Conservation (phyloP, 2,888 invertebrate species). For the Thymelicus acteon region DNA sequence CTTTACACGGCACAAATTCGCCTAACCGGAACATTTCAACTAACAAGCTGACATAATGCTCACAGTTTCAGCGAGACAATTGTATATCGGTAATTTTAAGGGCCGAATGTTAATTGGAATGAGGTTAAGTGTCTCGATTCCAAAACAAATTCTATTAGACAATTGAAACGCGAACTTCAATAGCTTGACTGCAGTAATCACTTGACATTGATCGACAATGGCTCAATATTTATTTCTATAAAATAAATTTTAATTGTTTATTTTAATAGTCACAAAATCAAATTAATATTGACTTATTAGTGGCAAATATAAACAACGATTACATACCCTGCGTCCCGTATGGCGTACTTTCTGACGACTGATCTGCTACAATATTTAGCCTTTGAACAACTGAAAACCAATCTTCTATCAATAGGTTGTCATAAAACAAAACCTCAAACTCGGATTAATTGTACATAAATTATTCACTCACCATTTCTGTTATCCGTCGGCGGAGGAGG, state of each 20-base stretch:
- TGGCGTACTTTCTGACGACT: slow-evolving; percentile 74
- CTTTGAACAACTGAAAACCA: slow-evolving; percentile 69
- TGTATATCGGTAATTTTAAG: slow-evolving; percentile 11
- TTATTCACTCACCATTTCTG: slow-evolving; percentile 65
- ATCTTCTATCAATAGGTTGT: slow-evolving; percentile 10
- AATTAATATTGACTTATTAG: too few relatives aligned
- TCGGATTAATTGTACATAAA: background rate
- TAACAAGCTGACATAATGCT: slow-evolving; percentile 19
- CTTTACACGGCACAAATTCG: slow-evolving; percentile 5
- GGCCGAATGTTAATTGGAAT: slow-evolving; percentile 11
- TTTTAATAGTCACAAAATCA: too few relatives aligned
- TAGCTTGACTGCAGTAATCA: slow-evolving; percentile 14
- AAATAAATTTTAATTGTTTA: too few relatives aligned
- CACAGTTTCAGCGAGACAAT: slow-evolving; percentile 16
- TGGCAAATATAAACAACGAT: too few relatives aligned
- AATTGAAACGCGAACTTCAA: slow-evolving; percentile 20
- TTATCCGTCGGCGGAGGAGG: slow-evolving; percentile 72
- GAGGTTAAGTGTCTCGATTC: slow-evolving; percentile 19
- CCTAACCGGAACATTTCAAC: slow-evolving; percentile 3
- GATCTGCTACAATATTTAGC: slow-evolving; percentile 74
- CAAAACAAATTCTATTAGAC: slow-evolving; percentile 12
- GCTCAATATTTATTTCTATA: too few relatives aligned
- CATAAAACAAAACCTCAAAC: slow-evolving; percentile 9
- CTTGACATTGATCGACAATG: background rate
- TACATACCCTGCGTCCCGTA: slow-evolving; percentile 77